Conservation (phyloP, 2,888 invertebrate genomes). For the Vandiemenella viatica region DNA sequence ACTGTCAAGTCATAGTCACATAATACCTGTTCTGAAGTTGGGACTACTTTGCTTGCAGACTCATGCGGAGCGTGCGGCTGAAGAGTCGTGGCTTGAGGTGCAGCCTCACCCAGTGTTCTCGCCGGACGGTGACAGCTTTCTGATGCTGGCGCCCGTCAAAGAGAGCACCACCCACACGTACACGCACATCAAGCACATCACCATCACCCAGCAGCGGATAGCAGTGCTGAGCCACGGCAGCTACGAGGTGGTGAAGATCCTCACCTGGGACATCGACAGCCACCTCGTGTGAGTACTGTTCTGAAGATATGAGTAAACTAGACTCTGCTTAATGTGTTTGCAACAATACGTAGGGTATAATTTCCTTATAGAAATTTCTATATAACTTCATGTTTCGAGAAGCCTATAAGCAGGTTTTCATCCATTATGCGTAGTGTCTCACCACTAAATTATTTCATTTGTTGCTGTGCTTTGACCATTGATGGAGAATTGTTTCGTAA, state of each 20-base stretch:
- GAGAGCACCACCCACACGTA: constrained; percentile 75
- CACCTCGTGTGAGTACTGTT: constrained; percentile 51
- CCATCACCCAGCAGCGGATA: constrained; percentile 56
- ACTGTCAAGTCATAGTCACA: too few species aligned
- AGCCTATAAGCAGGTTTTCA: too few species aligned
- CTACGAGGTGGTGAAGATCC: constrained; percentile 62
- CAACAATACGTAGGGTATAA: too few species aligned
- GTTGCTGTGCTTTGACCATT: too few species aligned
- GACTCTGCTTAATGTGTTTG: too few species aligned
- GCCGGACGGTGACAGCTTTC: constrained; percentile 68
- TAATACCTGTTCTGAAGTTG: too few species aligned
- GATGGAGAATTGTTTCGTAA: too few species aligned
- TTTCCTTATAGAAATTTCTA: too few species aligned
- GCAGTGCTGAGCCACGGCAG: constrained; percentile 74
- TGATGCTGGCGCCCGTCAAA: constrained; percentile 65
- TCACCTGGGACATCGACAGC: constrained; percentile 71
- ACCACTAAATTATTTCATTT: too few species aligned
- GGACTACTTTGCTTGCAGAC: constrained; percentile 42
- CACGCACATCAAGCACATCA: constrained; percentile 78
- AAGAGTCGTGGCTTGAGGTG: constrained; percentile 73
- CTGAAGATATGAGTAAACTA: too few species aligned
- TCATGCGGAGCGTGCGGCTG: constrained; percentile 68
- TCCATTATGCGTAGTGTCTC: too few species aligned
- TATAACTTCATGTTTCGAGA: too few species aligned
- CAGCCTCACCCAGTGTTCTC: constrained; percentile 73